Percentiles rank a stretch among this genome's conserved stretches.
Evolutionary conservation across 1,140 invertebrate species (phyloP).

Genomic region (Drosophila kepulauana): DNA sequence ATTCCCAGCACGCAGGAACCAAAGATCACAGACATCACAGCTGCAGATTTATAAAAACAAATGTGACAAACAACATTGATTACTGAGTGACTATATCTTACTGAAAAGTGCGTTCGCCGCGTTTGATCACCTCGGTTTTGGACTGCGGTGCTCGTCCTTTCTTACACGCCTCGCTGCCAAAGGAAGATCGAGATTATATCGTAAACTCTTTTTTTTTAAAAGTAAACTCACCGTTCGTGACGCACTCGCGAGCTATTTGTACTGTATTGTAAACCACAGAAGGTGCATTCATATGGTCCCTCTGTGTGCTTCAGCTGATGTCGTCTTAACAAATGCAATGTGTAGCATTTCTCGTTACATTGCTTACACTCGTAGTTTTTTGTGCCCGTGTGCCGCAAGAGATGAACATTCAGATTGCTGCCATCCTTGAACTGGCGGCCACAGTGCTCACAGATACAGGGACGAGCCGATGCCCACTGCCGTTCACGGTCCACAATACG

Average conservation of each 20-base stretch:
- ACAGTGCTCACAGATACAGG: conserved; percentile 73
- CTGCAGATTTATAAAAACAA: conserved; percentile 13
- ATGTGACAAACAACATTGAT: not conserved
- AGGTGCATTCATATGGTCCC: conserved; percentile 68
- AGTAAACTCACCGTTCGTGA: conserved; percentile 55
- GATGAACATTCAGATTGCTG: conserved; percentile 68
- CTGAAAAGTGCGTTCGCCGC: conserved; percentile 74
- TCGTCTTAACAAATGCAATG: conserved; percentile 60
- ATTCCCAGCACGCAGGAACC: conserved; percentile 71
- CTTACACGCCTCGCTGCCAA: conserved; percentile 67
- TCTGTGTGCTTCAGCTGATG: conserved; percentile 71
- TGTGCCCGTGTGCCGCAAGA: conserved; percentile 68
- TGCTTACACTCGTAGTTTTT: conserved; percentile 68
- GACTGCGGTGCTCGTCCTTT: conserved; percentile 70
- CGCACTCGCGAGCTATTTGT: conserved; percentile 70
- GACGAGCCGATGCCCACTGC: conserved; percentile 50
- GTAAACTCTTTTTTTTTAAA: too few species aligned
- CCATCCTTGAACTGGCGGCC: conserved; percentile 67
- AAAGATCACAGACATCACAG: conserved; percentile 70
- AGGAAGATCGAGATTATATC: not conserved
- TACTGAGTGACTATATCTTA: conserved; percentile 19
- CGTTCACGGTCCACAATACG: conserved; percentile 68
- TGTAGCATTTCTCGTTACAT: conserved; percentile 71
- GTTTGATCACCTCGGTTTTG: conserved; percentile 68
- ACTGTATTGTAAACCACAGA: conserved; percentile 69